phyloP scores from a whole-genome alignment of 1,140 invertebrate species.

The Conus ventricosus region DNA sequence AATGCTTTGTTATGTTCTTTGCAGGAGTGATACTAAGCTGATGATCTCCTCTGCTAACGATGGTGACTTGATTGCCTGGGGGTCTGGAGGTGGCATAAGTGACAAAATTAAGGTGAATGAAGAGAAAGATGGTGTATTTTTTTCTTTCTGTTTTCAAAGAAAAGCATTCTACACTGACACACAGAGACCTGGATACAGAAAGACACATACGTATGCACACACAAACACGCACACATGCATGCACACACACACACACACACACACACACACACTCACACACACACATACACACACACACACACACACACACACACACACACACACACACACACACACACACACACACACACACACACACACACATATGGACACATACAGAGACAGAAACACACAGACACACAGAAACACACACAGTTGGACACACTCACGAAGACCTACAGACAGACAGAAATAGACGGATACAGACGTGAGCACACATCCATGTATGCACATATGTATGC shows the following conservation, averaged over 20 bases:
- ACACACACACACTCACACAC: neutral
- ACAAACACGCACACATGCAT: neutral
- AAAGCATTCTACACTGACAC: neutral
- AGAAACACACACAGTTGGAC: too few relatives aligned
- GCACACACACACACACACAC: conserved; percentile 8
- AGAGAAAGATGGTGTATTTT: neutral
- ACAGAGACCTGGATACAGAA: neutral
- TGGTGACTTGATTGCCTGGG: conserved; percentile 69
- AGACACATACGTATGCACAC: neutral
- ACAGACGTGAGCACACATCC: too few relatives aligned
- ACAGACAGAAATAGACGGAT: too few relatives aligned
- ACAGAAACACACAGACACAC: too few relatives aligned
- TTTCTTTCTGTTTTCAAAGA: too few relatives aligned
- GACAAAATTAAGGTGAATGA: conserved; percentile 64
- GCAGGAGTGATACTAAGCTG: conserved; percentile 67
- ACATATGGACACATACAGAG: too few relatives aligned
- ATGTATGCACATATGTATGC: too few relatives aligned
- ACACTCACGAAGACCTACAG: too few relatives aligned
- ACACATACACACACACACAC: neutral
- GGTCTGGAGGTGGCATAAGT: conserved; percentile 62
- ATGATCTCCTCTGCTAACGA: conserved; percentile 72
- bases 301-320: neutral
- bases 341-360: too few relatives aligned
- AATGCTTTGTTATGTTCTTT: conserved; percentile 21
- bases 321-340: conserved; percentile 1